These are phyloP conservation scores for Thripadectes ignobilis DNA, from an alignment of 2,797 vertebrate genomes.

Conservation along the genomic window DNA sequence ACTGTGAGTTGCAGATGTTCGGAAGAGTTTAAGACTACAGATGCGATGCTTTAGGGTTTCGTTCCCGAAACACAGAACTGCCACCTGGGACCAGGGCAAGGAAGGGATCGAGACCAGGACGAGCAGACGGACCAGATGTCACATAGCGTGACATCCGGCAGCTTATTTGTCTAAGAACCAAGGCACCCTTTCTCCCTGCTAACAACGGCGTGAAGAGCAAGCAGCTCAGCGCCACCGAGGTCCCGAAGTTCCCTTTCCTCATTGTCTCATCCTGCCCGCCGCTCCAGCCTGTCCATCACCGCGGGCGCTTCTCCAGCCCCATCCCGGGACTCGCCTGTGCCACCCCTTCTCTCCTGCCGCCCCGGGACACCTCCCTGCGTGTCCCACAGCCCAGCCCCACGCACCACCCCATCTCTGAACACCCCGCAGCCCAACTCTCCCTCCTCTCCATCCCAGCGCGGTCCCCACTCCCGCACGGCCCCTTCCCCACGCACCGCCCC, in stretches of 20 bases:
- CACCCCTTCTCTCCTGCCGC: not conserved
- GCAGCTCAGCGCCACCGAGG: no score
- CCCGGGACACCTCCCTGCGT: not conserved
- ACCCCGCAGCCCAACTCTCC: not conserved
- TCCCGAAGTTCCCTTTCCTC: not conserved
- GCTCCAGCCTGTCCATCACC: not conserved
- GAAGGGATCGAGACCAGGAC: not conserved
- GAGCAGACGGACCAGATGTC: not conserved
- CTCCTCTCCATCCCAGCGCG: not conserved
- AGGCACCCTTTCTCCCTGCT: not conserved
- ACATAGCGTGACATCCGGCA: not conserved
- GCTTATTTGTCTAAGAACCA: not conserved
- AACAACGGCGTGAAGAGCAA: not conserved
- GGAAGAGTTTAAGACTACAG: not conserved
- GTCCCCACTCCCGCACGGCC: fast-evolving
- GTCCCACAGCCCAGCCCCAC: not conserved
- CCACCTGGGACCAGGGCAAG: not conserved
- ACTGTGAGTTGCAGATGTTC: not conserved
- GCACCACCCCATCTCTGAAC: fast-evolving
- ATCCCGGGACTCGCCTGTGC: not conserved
- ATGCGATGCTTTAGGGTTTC: not conserved
- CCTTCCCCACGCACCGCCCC: no score
- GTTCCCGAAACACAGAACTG: not conserved
- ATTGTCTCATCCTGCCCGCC: not conserved
- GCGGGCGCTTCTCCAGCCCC: not conserved